Evolutionary conservation across 2,113 vertebrate genomes (phyloP).

Genomic region (Acinonyx jubatus): DNA sequence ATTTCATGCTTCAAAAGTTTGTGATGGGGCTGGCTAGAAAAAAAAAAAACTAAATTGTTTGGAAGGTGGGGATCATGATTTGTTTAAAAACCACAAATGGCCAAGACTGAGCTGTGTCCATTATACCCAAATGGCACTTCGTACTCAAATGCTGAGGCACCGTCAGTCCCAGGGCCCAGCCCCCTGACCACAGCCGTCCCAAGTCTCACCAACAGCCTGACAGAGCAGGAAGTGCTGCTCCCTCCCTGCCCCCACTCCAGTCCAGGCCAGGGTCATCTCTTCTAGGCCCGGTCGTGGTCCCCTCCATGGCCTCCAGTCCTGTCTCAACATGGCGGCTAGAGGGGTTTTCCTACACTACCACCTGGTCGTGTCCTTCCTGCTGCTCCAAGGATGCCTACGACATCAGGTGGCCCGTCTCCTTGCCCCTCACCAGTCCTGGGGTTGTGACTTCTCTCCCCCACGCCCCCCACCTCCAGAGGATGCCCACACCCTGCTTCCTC

Average conservation of each 20-base stretch:
- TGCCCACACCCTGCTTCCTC: rapidly evolving
- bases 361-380: neutral
- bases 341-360: rapidly evolving
- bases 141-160: constrained; percentile 25
- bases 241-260: too few species aligned
- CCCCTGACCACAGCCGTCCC: neutral
- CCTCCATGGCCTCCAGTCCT: neutral
- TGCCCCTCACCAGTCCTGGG: neutral
- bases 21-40: constrained; percentile 82
- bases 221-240: neutral
- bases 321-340: neutral
- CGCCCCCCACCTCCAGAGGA: neutral
- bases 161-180: neutral
- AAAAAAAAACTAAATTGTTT: constrained; percentile 71
- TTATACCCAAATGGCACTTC: constrained; percentile 66
- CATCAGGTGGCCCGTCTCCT: too few species aligned
- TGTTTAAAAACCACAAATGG: constrained; percentile 81
- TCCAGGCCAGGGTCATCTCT: neutral
- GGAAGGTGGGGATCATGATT: constrained; percentile 80
- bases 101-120: constrained; percentile 78
- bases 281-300: neutral
- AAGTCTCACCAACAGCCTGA: neutral
- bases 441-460: neutral
- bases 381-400: neutral
- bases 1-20: constrained; percentile 91